phyloP scores from a whole-genome alignment of 2,113 vertebrate genomes.

The rabbit (Oryctolagus cuniculus) region mOryCun1.1 NC_091432.1:84189501-84190000 shows the following conservation, averaged over 20 bases:
- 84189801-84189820: background rate
- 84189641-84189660: constrained; percentile 65
- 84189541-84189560: constrained; percentile 55
- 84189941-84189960: background rate
- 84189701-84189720: constrained; percentile 49
- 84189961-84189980: background rate
- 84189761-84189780: background rate
- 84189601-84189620: constrained; percentile 70
- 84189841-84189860: background rate
- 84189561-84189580: constrained; percentile 61
- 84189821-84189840: constrained; percentile 36
- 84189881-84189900: background rate
- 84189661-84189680: constrained; percentile 64
- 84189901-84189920: background rate
- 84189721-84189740: background rate
- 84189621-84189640: constrained; percentile 67
- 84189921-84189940: background rate
- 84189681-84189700: constrained; percentile 67
- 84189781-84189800: constrained; percentile 46
- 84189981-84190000: background rate
- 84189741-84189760: constrained; percentile 10
- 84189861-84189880: constrained; percentile 25
- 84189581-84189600: constrained; percentile 57
- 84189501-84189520: constrained; percentile 61
- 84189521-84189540: constrained; percentile 56